Evolutionary conservation across 2,888 invertebrate species (phyloP), one percentile per base, ranked within the genome.

Genomic region (Empis stercorea): DNA sequence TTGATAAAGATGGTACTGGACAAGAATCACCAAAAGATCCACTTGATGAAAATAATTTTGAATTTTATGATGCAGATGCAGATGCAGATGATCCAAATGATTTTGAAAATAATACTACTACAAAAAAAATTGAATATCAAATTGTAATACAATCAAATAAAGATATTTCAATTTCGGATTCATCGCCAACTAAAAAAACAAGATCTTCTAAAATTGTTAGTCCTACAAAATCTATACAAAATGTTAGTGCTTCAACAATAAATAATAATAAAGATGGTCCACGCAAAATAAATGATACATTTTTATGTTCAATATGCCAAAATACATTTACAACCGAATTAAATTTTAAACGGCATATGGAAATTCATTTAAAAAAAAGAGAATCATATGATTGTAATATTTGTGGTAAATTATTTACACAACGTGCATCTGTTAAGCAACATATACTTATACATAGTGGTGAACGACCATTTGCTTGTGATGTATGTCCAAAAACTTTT

Each of bases 401-500:
- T 37, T 51, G 51, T 36, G 48, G 46, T 30, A 36, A 16, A 11
- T n/a, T 23, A 15, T 51, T 49, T 38, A 49, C 49, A 4, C 48
- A 49, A 16, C 45, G 45, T 30, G 43, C 45, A 37, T 49, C 49
- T 10, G 32, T 49, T 15, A 46, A 43, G 27, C 46, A 48, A 16
- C 51, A 51, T 30, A 47, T 49, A 48, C 27, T 48, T n/a, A 44
- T 32, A 3, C 51, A 51, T 36, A 49, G 49, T 1, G 51, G 49
- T 10, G 49, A 51, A 43, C n/a, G 42, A n/a, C 51, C 51, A 3
- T 38, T 44, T 14, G 30, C 11, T 11, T 51, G 51, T 15, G 17
- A 36, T 23, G 30, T 42, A 17, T 51, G 51, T 20, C 23, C 23
- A 2, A 48, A 48, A 40, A 37, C 44, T 32, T 49, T 51, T 14